Evolutionary conservation across 2,888 invertebrate species (phyloP), one percentile per base, ranked within the genome.

Genomic region (Crocallis elinguaria): DNA sequence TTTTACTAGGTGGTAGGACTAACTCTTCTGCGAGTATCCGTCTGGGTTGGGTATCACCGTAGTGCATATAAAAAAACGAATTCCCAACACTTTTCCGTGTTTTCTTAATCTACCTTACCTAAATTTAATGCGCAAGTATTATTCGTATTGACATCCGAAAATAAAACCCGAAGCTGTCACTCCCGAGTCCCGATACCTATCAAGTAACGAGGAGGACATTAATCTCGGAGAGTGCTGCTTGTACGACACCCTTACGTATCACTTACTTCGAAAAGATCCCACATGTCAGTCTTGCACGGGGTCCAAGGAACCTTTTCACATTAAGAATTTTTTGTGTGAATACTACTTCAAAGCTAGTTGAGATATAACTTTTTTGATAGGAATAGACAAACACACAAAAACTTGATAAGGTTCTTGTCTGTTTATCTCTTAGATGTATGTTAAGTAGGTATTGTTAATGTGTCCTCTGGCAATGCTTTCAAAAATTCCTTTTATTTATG

Each of bases 191-290:
- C 39, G 48, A 60, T 58, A 38, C 44, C 49, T 62, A 60, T 62
- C 64, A 65, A 67, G 71, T 68, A 70, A 66, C 67, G 58, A 46
- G 58, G 62, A 45, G 55, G 57, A 61, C 69, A 76, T 77, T 77
- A 74, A 77, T 76, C 67, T 69, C 46, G 13, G 43, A 43, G 63
- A 75, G 73, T 71, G 70, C 51, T 64, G 62, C 55, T 64, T 49
- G 35, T 64, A 50, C 32, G 49, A 51, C 50, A 60, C 62, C 64
- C 65, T 71, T 65, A 58, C 69, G 59, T 67, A 46, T 57, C 56
- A 49, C 59, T 67, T 58, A 50, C 53, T 60, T 46, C 53, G 61
- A 69, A 72, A 67, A 57, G 60, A 53, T 57, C 49, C 60, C 50
- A 49, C 64, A 52, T 37, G 44, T 51, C 54, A 45, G 41, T 49